Evolutionary conservation across 2,888 invertebrate genomes (phyloP), one percentile per base, ranked within the genome.

Genomic region (Agrotis exclamationis): DNA sequence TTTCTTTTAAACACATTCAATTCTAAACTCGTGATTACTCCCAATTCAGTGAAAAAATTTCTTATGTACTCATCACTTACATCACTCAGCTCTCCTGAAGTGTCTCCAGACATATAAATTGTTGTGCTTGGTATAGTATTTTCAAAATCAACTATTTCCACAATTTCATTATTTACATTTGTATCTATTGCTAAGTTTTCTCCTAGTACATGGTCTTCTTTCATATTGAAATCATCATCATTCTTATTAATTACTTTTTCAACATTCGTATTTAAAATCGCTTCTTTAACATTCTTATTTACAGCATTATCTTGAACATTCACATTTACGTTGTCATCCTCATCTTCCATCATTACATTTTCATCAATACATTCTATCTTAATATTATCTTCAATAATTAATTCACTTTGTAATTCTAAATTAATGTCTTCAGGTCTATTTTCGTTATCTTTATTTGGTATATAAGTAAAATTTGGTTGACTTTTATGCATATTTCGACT

Each of bases 341-440:
- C 48, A 28, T 13, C 33, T 39, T 57, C 44, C 5, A 33, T 28
- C 13, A 47, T 22, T 13, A 54, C 2, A 16, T 51, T 22, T 20
- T 20, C 57, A 54, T 50, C 24, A 39, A 63, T 50, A 45, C 3
- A 9, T 63, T 78, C 76, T 0, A 0, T 24, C 16, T 63, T 63
- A 48, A 47, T 20, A 24, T 63, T 39, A 28, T 59, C 48, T 28
- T 72, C 33, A 48, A 56, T 56, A 56, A 74, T 74, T 51, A 74
- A 28, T 68, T 77, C 74, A 63, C 56, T 74, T 63, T 74, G 11
- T 60, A 79, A 74, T 48, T 48, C 74, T 11, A 79, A 51, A 44
- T 47, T 20, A 51, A 7, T 45, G n/a, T 18, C 1, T 57, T n/a
- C 33, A 56, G 13, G 16, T 54, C 3, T 33, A 5, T 69, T 69